These are phyloP conservation scores for Lampris incognitus DNA, from an alignment of 2,113 vertebrate species.

Conservation along the genomic window DNA sequence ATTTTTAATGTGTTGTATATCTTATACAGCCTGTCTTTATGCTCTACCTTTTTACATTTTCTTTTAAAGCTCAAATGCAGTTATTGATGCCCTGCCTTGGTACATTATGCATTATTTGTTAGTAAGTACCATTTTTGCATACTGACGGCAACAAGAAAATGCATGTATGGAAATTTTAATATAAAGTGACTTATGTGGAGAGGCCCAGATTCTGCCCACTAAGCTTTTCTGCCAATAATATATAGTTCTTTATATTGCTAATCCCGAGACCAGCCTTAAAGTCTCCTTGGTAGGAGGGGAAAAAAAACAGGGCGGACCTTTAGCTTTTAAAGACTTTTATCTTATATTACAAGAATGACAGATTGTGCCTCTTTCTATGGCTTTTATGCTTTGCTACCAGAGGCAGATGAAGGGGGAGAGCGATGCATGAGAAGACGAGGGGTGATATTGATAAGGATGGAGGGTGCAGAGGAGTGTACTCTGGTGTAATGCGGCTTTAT, in stretches of 20 bases:
- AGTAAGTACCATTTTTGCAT: conserved; percentile 99
- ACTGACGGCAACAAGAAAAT: conserved; percentile 99
- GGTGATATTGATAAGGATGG: conserved; percentile 78
- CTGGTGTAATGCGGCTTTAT: conserved; percentile 79
- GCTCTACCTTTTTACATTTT: conserved; percentile 86
- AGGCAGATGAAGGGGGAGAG: conserved; percentile 47
- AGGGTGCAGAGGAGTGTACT: conserved; percentile 77
- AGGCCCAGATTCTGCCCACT: conserved; percentile 91
- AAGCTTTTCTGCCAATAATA: conserved; percentile 96
- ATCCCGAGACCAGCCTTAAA: conserved; percentile 84
- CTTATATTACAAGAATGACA: conserved; percentile 81
- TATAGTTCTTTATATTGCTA: conserved; percentile 95
- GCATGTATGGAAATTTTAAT: conserved; percentile 99
- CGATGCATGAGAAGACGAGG: conserved; percentile 63
- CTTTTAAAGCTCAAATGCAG: conserved; percentile 94
- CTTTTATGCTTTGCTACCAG: conserved; percentile 80
- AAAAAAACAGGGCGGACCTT: conserved; percentile 66
- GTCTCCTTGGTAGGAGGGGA: conserved; percentile 63
- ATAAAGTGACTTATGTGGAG: conserved; percentile 99
- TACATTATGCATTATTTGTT: conserved; percentile 99
- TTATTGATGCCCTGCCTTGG: conserved; percentile 93
- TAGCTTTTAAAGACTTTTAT: conserved; percentile 84
- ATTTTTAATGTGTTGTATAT: conserved; percentile 85
- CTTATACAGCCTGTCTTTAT: conserved; percentile 79
- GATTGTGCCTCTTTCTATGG: conserved; percentile 79